Conservation (phyloP, 1,140 invertebrate species). For the Conus ventricosus region DNA sequence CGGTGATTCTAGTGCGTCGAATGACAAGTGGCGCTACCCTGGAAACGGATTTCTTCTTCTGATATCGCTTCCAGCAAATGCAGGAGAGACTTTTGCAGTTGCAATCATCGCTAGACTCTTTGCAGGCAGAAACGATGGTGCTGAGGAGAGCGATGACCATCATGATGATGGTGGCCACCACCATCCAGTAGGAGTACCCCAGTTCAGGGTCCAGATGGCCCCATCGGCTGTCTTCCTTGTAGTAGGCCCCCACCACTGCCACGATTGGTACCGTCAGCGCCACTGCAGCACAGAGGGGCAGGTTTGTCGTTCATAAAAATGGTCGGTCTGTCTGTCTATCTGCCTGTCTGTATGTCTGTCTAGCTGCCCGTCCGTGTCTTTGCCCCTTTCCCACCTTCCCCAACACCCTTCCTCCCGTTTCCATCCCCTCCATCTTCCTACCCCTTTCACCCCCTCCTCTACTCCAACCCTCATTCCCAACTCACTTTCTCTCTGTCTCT, state of each 20-base stretch:
- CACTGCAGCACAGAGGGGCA: not conserved
- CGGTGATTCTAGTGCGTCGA: not conserved
- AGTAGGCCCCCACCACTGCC: not conserved
- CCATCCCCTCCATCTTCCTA: no score
- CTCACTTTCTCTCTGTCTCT: no score
- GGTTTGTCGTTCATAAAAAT: no score
- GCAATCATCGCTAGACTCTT: not conserved
- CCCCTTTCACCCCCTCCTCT: no score
- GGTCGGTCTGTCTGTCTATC: no score
- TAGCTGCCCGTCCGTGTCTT: no score
- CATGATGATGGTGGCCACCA: not conserved
- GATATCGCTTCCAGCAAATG: not conserved
- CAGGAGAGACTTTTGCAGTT: not conserved
- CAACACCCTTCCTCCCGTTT: no score
- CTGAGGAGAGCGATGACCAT: not conserved
- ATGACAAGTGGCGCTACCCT: not conserved
- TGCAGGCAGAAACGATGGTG: not conserved
- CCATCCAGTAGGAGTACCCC: not conserved
- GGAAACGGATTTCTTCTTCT: not conserved
- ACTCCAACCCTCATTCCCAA: no score
- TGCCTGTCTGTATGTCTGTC: no score
- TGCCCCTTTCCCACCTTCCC: no score
- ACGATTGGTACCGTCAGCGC: not conserved
- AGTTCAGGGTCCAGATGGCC: not conserved
- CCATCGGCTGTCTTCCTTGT: not conserved